Evolutionary conservation across 2,888 invertebrate species (phyloP), one percentile per base, ranked within the genome.

Genomic region (Rhamphomyia laevipes): DNA sequence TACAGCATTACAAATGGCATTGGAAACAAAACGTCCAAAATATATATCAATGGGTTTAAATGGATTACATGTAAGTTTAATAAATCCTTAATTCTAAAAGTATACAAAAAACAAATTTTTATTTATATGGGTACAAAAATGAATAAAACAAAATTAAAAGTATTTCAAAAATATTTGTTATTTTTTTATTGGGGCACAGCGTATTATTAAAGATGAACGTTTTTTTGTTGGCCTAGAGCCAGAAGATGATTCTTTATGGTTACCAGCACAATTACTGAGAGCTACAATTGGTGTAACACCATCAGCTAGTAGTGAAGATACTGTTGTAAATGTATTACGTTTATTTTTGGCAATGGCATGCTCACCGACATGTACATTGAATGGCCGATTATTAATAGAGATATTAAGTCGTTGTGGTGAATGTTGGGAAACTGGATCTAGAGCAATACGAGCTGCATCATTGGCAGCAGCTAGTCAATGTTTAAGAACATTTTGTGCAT

Each of bases 381-480:
- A 92, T 67, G 91, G 92, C 0, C 80, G 89, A 3, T 76, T 92
- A 49, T 87, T 92, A 53, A 89, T 91, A 63, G 84, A 89, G 67
- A 82, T 90, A 52, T 77, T 91, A 49, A 86, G 87, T 35, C 79
- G 91, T 49, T 88, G 88, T 64, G 84, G 82, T 23, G 90, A 90
- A 63, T 87, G 87, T 23, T 84, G 82, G 66, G 86, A 86, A 53
- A 78, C 77, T 56, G 86, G 85, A 6, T 83, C 86, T 44, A 80
- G 86, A 52, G 87, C 84, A 45, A 84, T 88, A 3, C 80, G 86
- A 54, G 91, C 90, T 0, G 91, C 92, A 1, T 89, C 91, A 0
- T 77, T 90, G 59, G 93, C 92, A 2, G 91, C 92, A 0, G 88
- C 92, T 9, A 89, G 90, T 48, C 93, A 93, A 66, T 86, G 89